Percentiles rank a stretch among this genome's conserved stretches.
These are phyloP conservation scores for Mycalesis mineus DNA, from an alignment of 2,888 invertebrate genomes.

Conservation along the genomic window DNA sequence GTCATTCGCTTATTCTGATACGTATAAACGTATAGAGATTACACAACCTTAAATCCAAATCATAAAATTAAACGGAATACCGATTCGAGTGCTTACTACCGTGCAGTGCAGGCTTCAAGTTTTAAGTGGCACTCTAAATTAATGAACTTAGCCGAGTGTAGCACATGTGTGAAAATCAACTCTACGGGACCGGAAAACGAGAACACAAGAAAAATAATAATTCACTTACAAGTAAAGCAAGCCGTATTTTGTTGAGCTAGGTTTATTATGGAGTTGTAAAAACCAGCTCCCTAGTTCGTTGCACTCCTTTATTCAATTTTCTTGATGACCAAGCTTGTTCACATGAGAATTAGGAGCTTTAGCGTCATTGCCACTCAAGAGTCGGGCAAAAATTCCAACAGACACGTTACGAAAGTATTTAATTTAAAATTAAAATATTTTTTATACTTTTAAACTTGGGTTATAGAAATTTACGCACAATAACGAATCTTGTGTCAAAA, in stretches of 20 bases:
- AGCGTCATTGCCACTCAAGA: no score
- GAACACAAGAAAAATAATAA: constrained; percentile 13
- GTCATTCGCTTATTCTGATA: no score
- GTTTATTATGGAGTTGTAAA: background rate
- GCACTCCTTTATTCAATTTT: no score
- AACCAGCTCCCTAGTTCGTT: no score
- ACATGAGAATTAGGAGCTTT: no score
- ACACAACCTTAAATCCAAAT: background rate
- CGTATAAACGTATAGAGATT: background rate
- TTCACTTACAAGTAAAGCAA: background rate
- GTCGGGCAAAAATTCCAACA: no score
- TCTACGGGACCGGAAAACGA: constrained; percentile 18
- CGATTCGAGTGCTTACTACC: constrained; percentile 22
- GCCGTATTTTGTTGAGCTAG: background rate
- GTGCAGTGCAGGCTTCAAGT: constrained; percentile 31
- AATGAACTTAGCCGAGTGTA: constrained; percentile 37
- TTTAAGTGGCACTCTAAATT: constrained; percentile 38
- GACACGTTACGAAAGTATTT: no score
- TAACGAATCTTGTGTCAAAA: no score
- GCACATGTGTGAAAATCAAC: constrained; percentile 32
- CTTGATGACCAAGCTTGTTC: no score
- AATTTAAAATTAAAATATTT: no score
- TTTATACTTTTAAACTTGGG: no score
- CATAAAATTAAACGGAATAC: constrained; percentile 19
- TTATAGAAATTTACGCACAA: no score